Evolutionary conservation across 2,113 vertebrate genomes (phyloP), one percentile per base, ranked within the genome.

Genomic region (Oncorhynchus keta): DNA sequence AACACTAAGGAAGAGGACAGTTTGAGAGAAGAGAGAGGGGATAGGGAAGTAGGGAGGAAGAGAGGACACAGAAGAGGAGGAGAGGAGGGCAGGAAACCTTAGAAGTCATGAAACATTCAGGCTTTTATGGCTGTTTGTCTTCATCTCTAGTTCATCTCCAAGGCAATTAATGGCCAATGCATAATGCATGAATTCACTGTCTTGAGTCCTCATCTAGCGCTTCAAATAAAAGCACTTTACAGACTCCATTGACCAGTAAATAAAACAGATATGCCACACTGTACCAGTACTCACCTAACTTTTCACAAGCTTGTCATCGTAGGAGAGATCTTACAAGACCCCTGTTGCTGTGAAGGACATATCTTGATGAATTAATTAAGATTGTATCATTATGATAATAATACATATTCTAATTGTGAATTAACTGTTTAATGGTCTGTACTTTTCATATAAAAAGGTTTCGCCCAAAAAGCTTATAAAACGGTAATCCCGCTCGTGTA

Each of bases 51-150:
- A 14, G 16, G 26, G 26, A 66, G 22, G 12, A 66, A 18, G 55
- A 18, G 13, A 28, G 13, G 26, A 66, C 26, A 28, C 26, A 30
- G 13, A 13, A 66, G 3, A 66, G 26, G 13, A 66, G n/a, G 26
- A 66, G 24, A 66, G 26, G 26, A 30, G 64, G 64, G 26, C 26
- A 66, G 26, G 64, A 66, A 66, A 28, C 64, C 64, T 28, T 66
- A 28, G 64, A 66, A 28, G 8, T 66, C 64, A 66, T 66, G 64
- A 66, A 66, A 66, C 64, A 66, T 66, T 66, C 26, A 66, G 55
- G 55, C 26, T 28, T 28, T 24, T 28, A 66, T 13, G 4, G 64
- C 9, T 24, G 13, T 66, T 66, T 66, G 64, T 66, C 64, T 66
- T 24, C 64, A 66, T 30, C 24, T 66, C 64, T 14, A 26, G 64